Evolutionary conservation across 2,797 vertebrate species (phyloP).

Genomic region (Hozukius guyotensis): DNA sequence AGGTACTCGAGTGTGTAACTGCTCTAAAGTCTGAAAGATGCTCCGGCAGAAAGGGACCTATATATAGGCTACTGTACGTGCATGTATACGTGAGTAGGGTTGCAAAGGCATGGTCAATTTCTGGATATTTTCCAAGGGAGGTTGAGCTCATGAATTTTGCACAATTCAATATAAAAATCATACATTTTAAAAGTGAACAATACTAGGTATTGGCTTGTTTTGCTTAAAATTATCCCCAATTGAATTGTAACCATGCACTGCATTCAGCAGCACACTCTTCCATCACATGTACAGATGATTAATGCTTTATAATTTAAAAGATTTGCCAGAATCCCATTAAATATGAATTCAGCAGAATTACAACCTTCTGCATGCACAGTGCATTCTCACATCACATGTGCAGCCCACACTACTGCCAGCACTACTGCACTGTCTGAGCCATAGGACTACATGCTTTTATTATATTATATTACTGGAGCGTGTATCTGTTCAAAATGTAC

Average conservation of each 20-base stretch:
- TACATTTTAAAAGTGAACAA: background rate
- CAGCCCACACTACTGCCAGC: background rate
- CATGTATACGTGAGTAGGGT: no score
- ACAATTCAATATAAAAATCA: background rate
- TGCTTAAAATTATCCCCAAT: background rate
- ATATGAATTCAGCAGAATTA: no score
- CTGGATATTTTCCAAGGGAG: no score
- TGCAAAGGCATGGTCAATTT: no score
- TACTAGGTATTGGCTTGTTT: background rate
- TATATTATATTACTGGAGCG: no score
- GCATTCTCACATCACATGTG: background rate
- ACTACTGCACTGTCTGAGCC: background rate
- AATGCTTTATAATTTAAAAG: background rate
- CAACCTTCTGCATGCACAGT: background rate
- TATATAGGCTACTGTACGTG: no score
- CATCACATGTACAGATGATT: background rate
- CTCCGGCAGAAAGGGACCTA: no score
- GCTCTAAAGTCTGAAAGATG: background rate
- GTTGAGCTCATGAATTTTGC: no score
- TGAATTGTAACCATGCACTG: background rate
- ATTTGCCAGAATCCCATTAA: background rate
- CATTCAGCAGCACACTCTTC: background rate
- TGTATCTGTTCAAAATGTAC: no score
- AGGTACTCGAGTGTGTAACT: background rate
- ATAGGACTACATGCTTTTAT: background rate